Evolutionary conservation across 2,888 invertebrate species (phyloP), one percentile per base, ranked within the genome.

Genomic region (Neocrepidodera transversa): DNA sequence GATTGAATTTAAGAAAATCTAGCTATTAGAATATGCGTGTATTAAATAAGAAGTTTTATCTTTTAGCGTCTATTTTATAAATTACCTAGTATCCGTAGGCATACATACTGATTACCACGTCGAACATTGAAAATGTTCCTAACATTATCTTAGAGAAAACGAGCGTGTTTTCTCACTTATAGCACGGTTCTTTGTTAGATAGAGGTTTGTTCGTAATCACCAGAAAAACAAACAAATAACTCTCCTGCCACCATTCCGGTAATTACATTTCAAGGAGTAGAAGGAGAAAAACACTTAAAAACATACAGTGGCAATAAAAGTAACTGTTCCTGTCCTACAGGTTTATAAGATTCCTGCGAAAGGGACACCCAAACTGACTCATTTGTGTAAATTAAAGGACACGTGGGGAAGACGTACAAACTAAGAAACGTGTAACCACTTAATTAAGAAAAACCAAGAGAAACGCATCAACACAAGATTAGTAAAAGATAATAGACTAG

Each of bases 141-240:
- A 42, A 42, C 42, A 20, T 42, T 20, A 42, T 20, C 18, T 45
- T 11, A 26, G 45, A 45, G 45, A 23, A 45, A 45, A 45, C 14
- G 45, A 45, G 45, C 8, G 45, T 45, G 42, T 45, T 45, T 45
- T 45, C 45, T 45, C 45, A 45, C 45, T 45, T 45, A 45, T 45
- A 45, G 45, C 16, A 45, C 45, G 45, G 45, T 23, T 26, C 28
- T 45, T 45, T 45, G 45, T 45, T 45, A 45, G 45, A 45, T 45
- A 45, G 45, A 45, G 45, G 45, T 45, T 45, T 26, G 45, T 26
- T 28, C 18, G 45, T 45, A 45, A 45, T 45, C 45, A 45, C 45
- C 45, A 26, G 45, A 45, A 45, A 45, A 45, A 45, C 45, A 45
- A 45, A 45, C 45, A 45, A 45, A 45, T 45, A 45, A 45, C 45